These are phyloP conservation scores for Marasmarcha lunaedactyla DNA, from an alignment of 2,888 invertebrate species.

Conservation along the genomic window DNA sequence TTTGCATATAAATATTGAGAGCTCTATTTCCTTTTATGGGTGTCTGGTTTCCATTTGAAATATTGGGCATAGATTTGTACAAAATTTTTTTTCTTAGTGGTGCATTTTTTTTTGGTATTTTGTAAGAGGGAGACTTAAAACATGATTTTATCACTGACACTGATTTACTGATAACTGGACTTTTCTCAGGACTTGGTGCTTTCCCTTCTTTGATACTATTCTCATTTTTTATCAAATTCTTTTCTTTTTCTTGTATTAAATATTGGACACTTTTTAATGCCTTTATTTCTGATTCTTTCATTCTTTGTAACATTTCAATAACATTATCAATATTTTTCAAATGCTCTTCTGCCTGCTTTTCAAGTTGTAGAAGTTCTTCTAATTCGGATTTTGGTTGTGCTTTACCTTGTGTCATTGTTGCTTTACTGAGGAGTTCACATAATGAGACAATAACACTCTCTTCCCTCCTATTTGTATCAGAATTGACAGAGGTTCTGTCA, in stretches of 20 bases:
- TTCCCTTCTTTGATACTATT: slow-evolving; percentile 15
- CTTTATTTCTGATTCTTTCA: slow-evolving; percentile 35
- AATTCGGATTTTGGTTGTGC: slow-evolving; percentile 25
- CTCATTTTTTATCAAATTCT: slow-evolving; percentile 16
- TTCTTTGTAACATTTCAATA: slow-evolving; percentile 28
- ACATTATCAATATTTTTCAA: slow-evolving; percentile 36
- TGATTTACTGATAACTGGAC: slow-evolving; percentile 19
- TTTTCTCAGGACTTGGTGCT: slow-evolving; percentile 18
- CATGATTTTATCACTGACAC: slow-evolving; percentile 35
- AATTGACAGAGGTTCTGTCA: slow-evolving; percentile 26
- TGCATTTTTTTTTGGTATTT: slow-evolving; percentile 43
- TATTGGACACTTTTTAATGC: slow-evolving; percentile 33
- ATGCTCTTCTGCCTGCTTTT: slow-evolving; percentile 31
- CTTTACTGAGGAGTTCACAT: slow-evolving; percentile 45
- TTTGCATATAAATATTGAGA: slow-evolving; percentile 45
- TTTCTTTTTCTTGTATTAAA: slow-evolving; percentile 27
- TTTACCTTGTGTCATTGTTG: slow-evolving; percentile 28
- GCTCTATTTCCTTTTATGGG: slow-evolving; percentile 36
- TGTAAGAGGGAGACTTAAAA: slow-evolving; percentile 43
- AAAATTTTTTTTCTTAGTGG: slow-evolving; percentile 40
- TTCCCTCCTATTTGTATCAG: slow-evolving; percentile 30
- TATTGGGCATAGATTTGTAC: slow-evolving; percentile 44
- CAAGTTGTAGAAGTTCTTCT: slow-evolving; percentile 32
- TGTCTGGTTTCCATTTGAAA: slow-evolving; percentile 21
- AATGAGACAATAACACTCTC: slow-evolving; percentile 48